phyloP scores from a whole-genome alignment of 23 tunicate genomes.

The Styela clava region DNA sequence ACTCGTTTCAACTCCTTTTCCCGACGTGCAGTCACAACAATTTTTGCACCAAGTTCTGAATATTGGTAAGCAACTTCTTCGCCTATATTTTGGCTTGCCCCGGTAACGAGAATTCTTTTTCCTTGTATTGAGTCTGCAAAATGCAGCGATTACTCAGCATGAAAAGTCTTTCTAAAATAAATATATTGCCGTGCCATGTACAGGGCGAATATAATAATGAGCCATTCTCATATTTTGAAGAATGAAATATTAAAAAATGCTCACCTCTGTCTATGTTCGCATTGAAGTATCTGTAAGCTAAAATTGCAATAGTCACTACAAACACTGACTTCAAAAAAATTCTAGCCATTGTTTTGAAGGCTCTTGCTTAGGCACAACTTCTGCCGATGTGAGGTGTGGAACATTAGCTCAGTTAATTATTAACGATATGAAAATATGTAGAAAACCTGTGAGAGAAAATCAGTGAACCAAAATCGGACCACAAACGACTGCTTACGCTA shows the following conservation, averaged over 20 bases:
- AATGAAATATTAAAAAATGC: neutral
- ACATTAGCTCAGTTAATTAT: no score
- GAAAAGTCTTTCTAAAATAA: no score
- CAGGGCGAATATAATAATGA: no score
- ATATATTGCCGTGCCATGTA: no score
- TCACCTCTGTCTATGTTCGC: neutral
- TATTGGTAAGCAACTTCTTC: conserved; percentile 60
- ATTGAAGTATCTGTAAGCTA: neutral
- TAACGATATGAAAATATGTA: no score
- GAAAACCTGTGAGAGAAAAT: no score
- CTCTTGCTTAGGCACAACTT: no score
- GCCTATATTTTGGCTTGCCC: conserved; percentile 88
- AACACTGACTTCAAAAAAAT: neutral
- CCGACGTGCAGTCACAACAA: conserved; percentile 64
- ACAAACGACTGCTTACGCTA: no score
- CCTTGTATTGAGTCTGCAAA: conserved; percentile 33
- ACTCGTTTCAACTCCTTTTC: conserved; percentile 40
- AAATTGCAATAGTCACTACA: neutral
- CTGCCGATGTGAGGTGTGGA: no score
- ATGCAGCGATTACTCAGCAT: no score
- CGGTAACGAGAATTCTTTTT: conserved; percentile 58
- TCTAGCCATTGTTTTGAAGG: no score
- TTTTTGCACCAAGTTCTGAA: conserved; percentile 55
- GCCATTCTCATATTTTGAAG: neutral
- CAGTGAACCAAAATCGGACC: no score